Conservation (phyloP, 1,140 invertebrate genomes). For the Stegodyphus dumicola region DNA sequence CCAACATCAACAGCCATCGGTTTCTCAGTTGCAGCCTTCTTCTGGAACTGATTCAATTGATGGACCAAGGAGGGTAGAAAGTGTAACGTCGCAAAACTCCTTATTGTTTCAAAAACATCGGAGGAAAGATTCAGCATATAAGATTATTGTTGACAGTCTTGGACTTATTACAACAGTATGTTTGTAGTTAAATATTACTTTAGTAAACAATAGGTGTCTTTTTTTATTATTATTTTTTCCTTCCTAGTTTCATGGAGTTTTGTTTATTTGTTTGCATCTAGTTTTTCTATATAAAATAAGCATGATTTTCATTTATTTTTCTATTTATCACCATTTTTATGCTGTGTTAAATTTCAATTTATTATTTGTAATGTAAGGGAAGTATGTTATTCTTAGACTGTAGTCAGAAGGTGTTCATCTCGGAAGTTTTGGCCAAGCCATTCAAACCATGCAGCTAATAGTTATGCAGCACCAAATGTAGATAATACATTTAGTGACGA, state of each 20-base stretch:
- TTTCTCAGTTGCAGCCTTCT: conserved; percentile 16
- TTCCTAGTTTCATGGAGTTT: no score
- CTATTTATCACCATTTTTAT: no score
- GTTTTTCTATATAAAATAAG: no score
- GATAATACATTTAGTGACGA: conserved; percentile 36
- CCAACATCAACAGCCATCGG: not conserved
- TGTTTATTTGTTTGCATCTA: no score
- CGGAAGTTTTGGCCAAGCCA: conserved; percentile 34
- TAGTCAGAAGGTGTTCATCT: conserved; percentile 36
- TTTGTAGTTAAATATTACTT: not conserved
- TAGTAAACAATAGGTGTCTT: no score
- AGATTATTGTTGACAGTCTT: conserved; percentile 69
- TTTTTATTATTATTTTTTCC: no score
- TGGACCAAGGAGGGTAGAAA: conserved; percentile 13
- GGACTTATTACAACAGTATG: conserved; percentile 66
- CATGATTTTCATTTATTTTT: no score
- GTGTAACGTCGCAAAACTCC: conserved; percentile 1
- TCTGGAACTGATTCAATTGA: conserved; percentile 21
- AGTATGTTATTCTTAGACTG: conserved; percentile 8
- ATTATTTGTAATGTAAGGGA: not conserved
- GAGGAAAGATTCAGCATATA: conserved; percentile 69
- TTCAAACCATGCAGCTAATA: conserved; percentile 22
- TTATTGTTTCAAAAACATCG: conserved; percentile 51
- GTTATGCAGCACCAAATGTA: conserved; percentile 50
- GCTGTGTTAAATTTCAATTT: no score